Evolutionary conservation across 2,113 vertebrate genomes (phyloP).

Genomic region (Eubucco bourcierii): DNA sequence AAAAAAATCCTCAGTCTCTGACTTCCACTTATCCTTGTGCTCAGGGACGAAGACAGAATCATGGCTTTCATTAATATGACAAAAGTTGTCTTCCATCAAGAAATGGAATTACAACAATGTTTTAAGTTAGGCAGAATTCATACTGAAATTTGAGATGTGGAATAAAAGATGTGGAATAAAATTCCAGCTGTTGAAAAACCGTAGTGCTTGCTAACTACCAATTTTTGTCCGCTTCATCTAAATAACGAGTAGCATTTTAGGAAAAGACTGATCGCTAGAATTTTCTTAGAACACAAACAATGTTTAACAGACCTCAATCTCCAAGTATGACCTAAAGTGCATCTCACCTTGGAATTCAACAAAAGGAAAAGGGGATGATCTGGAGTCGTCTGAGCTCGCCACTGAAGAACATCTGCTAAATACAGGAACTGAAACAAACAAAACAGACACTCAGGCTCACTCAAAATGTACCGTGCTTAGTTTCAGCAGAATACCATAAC

Average conservation of each 20-base stretch:
- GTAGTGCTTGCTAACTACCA: not conserved
- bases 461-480: not conserved
- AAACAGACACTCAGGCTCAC: not conserved
- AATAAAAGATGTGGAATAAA: not conserved
- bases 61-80: not conserved
- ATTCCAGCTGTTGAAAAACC: not conserved
- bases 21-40: not conserved
- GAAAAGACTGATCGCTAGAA: not conserved
- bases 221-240: not conserved
- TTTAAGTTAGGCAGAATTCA: not conserved
- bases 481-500: not conserved
- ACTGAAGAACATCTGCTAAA: constrained; percentile 93
- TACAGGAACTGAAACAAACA: constrained; percentile 84
- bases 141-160: not conserved
- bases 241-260: not conserved
- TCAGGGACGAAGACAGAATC: not conserved
- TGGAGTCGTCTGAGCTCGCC: constrained; percentile 93
- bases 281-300: not conserved
- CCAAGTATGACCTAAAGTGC: not conserved
- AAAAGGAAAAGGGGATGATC: constrained; percentile 92
- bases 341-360: constrained; percentile 90
- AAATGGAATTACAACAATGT: not conserved
- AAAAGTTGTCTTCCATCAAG: not conserved
- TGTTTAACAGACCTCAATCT: not conserved
- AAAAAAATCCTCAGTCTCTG: not conserved